Evolutionary conservation across 2,797 vertebrate genomes (phyloP), one percentile per base, ranked within the genome.

Genomic region (Botia kubotai): DNA sequence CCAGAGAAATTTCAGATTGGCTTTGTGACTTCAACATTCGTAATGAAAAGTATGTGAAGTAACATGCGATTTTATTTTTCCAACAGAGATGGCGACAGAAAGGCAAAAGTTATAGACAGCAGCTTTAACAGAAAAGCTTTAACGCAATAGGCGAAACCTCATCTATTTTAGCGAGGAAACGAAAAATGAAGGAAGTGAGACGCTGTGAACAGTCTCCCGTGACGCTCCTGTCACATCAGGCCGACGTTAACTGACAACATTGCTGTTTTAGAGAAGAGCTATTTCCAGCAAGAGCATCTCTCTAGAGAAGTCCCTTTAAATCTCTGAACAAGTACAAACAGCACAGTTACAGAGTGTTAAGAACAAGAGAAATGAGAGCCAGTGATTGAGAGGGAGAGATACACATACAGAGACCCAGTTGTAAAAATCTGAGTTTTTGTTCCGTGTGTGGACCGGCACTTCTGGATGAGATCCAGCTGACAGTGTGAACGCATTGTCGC

Each of bases 141-240:
- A 57, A 33, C 33, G 23, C 23, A 26, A 26, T 26, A 1, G 23
- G 23, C 23, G 65, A 82, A 57, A 72, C 69, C 43, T 80, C 12
- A 63, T 80, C 69, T n/a, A 33, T 74, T 82, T 60, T 16, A 33
- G 21, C 26, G 17, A 19, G 2, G 67, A 81, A 80, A 36, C 70
- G 77, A 55, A 23, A 33, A 57, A 71, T 60, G 21, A 77, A 77
- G 70, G 50, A 36, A 79, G 53, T 66, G 75, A 46, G 57, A 71
- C 6, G 39, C 75, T 76, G 83, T 85, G 80, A 83, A 48, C 75
- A 26, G 43, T 70, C 58, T 88, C 82, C 82, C 57, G 23, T 75
- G 77, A 83, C 69, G 63, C 81, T 14, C 63, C 82, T 87, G 86
- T 87, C 88, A 86, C 84, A 84, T 82, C 84, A 87, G 84, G 65